Evolutionary conservation across 2,113 vertebrate genomes (phyloP), one percentile per base, ranked within the genome.

Genomic region (Pelobates fuscus): DNA sequence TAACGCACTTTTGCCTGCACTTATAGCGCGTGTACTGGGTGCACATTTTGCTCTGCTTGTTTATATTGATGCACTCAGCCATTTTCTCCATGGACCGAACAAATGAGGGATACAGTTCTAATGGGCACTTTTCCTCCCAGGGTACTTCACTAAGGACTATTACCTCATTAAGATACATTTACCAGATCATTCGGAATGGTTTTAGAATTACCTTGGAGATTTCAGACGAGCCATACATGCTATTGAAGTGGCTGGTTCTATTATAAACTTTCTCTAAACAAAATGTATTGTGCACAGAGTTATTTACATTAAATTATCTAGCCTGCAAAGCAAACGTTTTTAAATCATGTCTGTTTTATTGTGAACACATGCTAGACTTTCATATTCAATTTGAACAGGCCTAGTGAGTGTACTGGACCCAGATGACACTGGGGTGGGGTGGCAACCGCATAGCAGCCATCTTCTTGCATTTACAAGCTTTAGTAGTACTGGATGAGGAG

Each of bases 121-220:
- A 64, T 54, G 32, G 30, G 21, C 37, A 52, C 12, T 26, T 61
- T 71, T 20, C 59, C 61, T 64, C 46, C 21, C 21, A 26, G 63
- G 21, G 61, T 7, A 63, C 21, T 72, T 54, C 25, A 21, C 44
- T 26, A 57, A 49, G 23, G 25, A 65, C 21, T 54, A 37, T 62
- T 12, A 71, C 49, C 57, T 62, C 70, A 65, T 73, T 73, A 74
- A 66, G 29, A 43, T 66, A 72, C 27, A 64, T 73, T 63, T 64
- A 21, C 59, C 24, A 11, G 49, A 74, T 74, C 71, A 27, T 74
- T 74, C 32, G 58, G 17, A 74, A n/a, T 21, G 32, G 55, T 66
- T 65, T 74, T 23, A 29, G 11, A 57, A 66, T 74, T 58, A 66
- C 71, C 49, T 66, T 66, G 62, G 30, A 74, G 49, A 74, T 65